Evolutionary conservation across 2,888 invertebrate genomes (phyloP), one percentile per base, ranked within the genome.

Genomic region (Calliopum simillimum): DNA sequence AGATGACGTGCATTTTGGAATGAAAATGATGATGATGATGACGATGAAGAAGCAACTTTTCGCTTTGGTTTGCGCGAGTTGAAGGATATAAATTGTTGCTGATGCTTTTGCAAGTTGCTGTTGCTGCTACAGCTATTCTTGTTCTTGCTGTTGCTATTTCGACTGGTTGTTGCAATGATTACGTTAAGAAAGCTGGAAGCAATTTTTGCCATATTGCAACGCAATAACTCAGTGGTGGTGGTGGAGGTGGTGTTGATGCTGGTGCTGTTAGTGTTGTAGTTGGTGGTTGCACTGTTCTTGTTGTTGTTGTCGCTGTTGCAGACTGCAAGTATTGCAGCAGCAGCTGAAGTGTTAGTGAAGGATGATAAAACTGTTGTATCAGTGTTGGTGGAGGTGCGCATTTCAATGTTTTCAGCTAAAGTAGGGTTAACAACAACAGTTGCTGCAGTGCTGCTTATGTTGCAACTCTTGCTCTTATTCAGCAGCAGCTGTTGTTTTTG

Each of bases 31-130:
- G 58, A 41, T 51, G 51, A 12, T 58, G 14, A 46, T 23, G 58
- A 56, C 16, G 55, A 19, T 49, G 63, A n/a, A 11, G 46, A 56
- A 41, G 23, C 11, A 66, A 56, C 69, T 71, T 73, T 75, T 73
- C 71, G 73, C 70, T 74, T 74, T 71, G 73, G 74, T 68, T 71
- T 69, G 56, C 69, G 64, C 62, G 74, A 73, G 70, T 71, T 72
- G 70, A 71, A 68, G 69, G 71, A 74, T 72, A 75, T 66, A 75
- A 64, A 69, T 67, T 72, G 59, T 62, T 68, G 71, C 69, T 71
- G 71, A 16, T 67, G 41, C 16, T 53, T 65, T 14, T 69, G 46
- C 14, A 19, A 44, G 41, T 59, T 68, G 25, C 51, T 66, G 43
- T 44, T 56, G 66, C 19, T 68, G 69, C n/a, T 65, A 43, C 55